Evolutionary conservation across 2,113 vertebrate genomes (phyloP), one percentile per base, ranked within the genome.

Genomic region (Actenoides hombroni): DNA sequence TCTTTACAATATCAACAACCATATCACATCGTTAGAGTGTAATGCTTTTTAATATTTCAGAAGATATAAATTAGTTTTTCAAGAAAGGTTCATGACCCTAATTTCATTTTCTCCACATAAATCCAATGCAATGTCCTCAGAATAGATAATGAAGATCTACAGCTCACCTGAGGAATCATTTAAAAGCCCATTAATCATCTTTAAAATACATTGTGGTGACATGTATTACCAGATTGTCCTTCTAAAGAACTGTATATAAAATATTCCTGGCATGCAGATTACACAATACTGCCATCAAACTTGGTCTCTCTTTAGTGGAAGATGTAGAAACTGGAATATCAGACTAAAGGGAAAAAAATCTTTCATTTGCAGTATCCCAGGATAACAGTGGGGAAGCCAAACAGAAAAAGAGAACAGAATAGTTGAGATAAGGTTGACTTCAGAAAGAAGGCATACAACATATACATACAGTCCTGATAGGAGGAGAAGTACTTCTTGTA

Each of bases 261-360:
- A 97, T 98, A 98, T 98, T 98, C 97, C 97, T 98, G 98, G 98
- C 97, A 95, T 95, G 97, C 78, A 93, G 69, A 91, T 98, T 98
- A 96, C 97, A 97, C 97, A 98, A 97, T 86, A 81, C 56, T 90
- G 90, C 85, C 94, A 96, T 94, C 83, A 92, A 93, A 90, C 44
- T 13, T 87, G 78, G 91, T 94, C 95, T 97, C 85, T 96, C 94
- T 96, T 96, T 96, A 94, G 95, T 96, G 97, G 97, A 97, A 97
- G 88, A 97, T 85, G 16, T 93, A 59, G 83, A 97, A 97, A 98
- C 94, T 96, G 92, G 96, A 97, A 97, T 97, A 97, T 98, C 95
- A 97, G 92, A 96, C 79, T 92, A 90, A 89, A 88, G 84, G 88
- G 96, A 97, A 97, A 56, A 56, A 94, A 93, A 94, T 86, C 74